Evolutionary conservation across 2,113 vertebrate species (phyloP).

Genomic region (Hirundichthys speculiger): DNA sequence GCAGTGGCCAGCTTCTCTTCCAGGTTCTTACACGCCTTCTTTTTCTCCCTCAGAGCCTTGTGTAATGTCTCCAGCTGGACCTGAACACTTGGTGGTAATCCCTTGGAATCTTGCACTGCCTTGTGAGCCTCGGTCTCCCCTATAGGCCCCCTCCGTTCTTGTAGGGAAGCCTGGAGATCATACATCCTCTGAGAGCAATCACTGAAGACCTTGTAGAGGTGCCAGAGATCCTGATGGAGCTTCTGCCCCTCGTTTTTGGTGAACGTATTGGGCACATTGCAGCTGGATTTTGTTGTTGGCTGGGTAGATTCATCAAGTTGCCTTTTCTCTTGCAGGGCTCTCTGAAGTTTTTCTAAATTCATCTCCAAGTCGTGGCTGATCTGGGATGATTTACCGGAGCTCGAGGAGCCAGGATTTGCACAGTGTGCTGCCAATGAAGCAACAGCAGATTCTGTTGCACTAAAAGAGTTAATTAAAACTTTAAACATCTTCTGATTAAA

Average conservation of each 20-base stretch:
- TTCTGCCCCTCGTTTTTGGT: slow-evolving; percentile 34
- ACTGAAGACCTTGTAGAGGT: slow-evolving; percentile 57
- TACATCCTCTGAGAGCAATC: slow-evolving; percentile 57
- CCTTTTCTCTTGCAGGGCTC: slow-evolving; percentile 59
- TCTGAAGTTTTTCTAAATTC: slow-evolving; percentile 72
- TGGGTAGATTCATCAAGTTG: slow-evolving; percentile 31
- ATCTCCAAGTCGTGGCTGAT: slow-evolving; percentile 51
- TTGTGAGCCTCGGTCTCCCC: slow-evolving; percentile 43
- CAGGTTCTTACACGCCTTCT: slow-evolving; percentile 67
- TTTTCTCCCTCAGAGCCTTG: slow-evolving; percentile 79
- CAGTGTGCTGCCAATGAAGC: slow-evolving; percentile 70
- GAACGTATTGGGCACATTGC: background rate
- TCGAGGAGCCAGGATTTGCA: slow-evolving; percentile 12
- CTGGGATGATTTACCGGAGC: slow-evolving; percentile 26
- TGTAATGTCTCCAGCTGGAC: slow-evolving; percentile 74
- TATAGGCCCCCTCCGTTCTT: slow-evolving; percentile 38
- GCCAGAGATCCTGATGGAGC: slow-evolving; percentile 67
- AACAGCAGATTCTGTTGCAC: slow-evolving; percentile 65
- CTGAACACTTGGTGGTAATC: slow-evolving; percentile 54
- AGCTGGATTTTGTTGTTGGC: background rate
- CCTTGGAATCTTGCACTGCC: slow-evolving; percentile 27
- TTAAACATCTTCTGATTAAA: slow-evolving; percentile 31
- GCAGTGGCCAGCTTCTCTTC: slow-evolving; percentile 74
- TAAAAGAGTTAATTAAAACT: slow-evolving; percentile 67
- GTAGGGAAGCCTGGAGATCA: slow-evolving; percentile 58